Percentiles rank a stretch among this genome's conserved stretches.
Conservation (phyloP, 2,888 invertebrate species). For the Unio delphinus region DNA sequence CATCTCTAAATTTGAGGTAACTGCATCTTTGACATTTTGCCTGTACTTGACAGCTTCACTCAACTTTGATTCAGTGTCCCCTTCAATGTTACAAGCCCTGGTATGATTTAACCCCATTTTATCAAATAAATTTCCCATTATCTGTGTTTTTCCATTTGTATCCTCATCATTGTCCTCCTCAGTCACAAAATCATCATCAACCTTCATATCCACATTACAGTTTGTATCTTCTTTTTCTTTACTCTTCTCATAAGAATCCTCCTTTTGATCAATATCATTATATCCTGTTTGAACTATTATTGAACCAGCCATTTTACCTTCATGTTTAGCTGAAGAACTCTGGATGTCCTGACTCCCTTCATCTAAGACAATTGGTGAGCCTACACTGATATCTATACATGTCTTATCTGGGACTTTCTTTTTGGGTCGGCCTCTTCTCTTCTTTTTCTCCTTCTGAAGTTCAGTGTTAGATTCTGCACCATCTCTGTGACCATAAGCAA, state of each 20-base stretch:
- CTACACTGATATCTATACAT: no score
- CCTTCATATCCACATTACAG: not conserved
- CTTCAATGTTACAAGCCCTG: no score
- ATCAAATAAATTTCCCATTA: not conserved
- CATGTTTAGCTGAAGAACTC: not conserved
- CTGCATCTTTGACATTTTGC: no score
- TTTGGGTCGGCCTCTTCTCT: not conserved
- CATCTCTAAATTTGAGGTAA: not conserved
- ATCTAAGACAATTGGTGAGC: no score
- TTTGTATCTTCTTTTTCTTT: constrained; percentile 5
- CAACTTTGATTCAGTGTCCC: not conserved
- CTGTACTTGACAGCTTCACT: no score
- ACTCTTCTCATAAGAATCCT: not conserved
- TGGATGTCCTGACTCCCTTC: no score
- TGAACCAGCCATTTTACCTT: not conserved
- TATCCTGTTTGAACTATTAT: no score
- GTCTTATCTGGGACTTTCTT: not conserved
- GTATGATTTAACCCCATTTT: not conserved
- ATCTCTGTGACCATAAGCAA: constrained; percentile 7
- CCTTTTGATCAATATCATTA: not conserved
- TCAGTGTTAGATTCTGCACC: not conserved
- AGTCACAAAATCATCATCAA: not conserved
- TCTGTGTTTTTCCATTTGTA: not conserved
- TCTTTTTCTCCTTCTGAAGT: not conserved
- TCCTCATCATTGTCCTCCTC: not conserved